Percentiles rank a stretch among this genome's conserved stretches.
These are phyloP conservation scores for Polypterus senegalus DNA, from an alignment of 2,113 vertebrate genomes.

Conservation along the genomic window DNA sequence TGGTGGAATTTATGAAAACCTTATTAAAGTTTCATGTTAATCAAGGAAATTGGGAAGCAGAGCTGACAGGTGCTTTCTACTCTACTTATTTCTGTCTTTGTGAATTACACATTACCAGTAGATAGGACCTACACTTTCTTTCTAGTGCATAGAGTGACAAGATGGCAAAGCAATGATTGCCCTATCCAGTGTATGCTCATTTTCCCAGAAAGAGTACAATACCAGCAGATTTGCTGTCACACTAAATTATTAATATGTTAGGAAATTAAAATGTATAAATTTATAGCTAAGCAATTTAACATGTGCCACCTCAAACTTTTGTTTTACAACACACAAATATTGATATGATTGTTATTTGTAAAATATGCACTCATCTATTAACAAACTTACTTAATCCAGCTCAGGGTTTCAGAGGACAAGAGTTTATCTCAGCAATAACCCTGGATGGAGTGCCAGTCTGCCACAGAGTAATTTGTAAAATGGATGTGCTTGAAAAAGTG, in stretches of 20 bases:
- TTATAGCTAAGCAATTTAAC: no score
- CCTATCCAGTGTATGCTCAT: conserved; percentile 45
- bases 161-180: conserved; percentile 52
- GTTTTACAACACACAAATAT: no score
- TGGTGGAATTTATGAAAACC: conserved; percentile 70
- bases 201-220: conserved; percentile 1
- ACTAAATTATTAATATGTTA: conserved; percentile 7
- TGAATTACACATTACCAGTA: conserved; percentile 72
- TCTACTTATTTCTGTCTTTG: conserved; percentile 92
- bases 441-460: no score
- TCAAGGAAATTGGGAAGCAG: conserved; percentile 80
- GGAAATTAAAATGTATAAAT: no score
- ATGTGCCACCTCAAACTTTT: no score
- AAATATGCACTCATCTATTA: no score
- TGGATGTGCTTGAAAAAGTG: no score
- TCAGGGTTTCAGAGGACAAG: no score
- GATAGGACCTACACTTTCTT: conserved; percentile 52
- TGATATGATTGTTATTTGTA: no score
- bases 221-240: neutral
- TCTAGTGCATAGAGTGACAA: conserved; percentile 42
- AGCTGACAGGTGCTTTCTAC: conserved; percentile 97
- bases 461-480: no score
- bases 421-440: no score
- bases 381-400: no score
- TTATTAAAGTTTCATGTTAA: conserved; percentile 99